Percentiles rank a stretch among this genome's conserved stretches.
phyloP scores from a whole-genome alignment of 2,113 vertebrate genomes.

The Brachyhypopomus gauderio region DNA sequence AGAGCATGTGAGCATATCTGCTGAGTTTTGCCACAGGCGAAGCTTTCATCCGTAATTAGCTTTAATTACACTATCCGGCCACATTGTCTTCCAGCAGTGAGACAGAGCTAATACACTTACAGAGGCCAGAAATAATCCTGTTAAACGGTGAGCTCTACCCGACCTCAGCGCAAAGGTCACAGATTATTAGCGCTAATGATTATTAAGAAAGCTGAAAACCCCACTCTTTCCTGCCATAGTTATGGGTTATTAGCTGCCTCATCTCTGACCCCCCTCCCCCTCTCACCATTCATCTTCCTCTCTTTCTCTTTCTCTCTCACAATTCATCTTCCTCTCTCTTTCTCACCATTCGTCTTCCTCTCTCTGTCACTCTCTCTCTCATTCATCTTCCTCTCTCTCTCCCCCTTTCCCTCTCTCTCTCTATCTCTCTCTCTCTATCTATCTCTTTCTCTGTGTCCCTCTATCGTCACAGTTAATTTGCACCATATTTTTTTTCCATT shows the following conservation, averaged over 20 bases:
- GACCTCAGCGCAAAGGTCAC: constrained; percentile 63
- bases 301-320: no score
- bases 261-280: not conserved
- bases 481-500: constrained; percentile 54
- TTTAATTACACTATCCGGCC: constrained; percentile 63
- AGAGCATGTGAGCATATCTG: constrained; percentile 63
- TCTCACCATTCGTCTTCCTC: constrained; percentile 35
- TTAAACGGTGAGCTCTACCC: constrained; percentile 60
- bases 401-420: not conserved
- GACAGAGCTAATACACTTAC: constrained; percentile 62
- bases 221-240: constrained; percentile 64
- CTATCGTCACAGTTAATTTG: constrained; percentile 26
- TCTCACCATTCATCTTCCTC: not conserved
- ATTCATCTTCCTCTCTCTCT: not conserved
- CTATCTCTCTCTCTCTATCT: constrained; percentile 15
- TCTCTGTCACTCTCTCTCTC: constrained; percentile 12
- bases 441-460: constrained; percentile 18
- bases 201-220: constrained; percentile 61
- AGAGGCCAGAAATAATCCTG: constrained; percentile 63
- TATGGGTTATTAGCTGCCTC: constrained; percentile 61
- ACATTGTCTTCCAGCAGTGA: constrained; percentile 62
- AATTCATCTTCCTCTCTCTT: not conserved
- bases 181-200: constrained; percentile 70
- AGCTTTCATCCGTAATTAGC: constrained; percentile 73
- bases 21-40: constrained; percentile 57